These are phyloP conservation scores for Himantopus leucocephalus DNA, from an alignment of 2,113 vertebrate species.

Conservation along the genomic window DNA sequence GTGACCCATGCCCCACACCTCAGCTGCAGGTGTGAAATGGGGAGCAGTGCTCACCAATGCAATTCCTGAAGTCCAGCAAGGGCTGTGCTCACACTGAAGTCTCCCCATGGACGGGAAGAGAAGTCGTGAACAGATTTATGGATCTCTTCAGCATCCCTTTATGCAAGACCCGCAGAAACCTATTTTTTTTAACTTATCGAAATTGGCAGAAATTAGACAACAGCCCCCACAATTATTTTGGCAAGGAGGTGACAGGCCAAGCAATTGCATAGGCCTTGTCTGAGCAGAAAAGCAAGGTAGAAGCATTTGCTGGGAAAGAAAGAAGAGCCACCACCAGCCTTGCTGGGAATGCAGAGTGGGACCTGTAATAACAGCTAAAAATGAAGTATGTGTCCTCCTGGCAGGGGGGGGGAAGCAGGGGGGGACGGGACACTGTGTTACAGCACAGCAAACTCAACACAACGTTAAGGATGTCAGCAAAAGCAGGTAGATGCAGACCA, in stretches of 20 bases:
- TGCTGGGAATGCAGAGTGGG: neutral
- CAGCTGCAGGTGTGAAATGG: neutral
- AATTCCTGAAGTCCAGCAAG: neutral
- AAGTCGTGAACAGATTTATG: neutral
- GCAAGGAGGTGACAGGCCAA: neutral
- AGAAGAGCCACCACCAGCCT: neutral
- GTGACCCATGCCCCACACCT: neutral
- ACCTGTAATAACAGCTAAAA: neutral
- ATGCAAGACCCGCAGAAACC: neutral
- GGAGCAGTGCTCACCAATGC: accelerated
- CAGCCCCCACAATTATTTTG: neutral
- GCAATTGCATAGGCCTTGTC: neutral
- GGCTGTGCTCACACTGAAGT: neutral
- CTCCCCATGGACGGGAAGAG: neutral
- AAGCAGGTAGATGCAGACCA: neutral
- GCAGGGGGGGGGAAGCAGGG: too few species aligned
- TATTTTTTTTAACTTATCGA: neutral
- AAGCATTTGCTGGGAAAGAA: neutral
- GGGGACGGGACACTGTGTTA: too few species aligned
- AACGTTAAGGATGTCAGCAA: neutral
- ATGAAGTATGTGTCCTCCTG: accelerated
- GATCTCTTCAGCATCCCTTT: neutral
- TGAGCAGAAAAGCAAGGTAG: neutral
- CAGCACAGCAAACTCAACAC: neutral
- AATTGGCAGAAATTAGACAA: neutral